phyloP scores from a whole-genome alignment of 2,888 invertebrate species.

The Deroplatys truncata region DNA sequence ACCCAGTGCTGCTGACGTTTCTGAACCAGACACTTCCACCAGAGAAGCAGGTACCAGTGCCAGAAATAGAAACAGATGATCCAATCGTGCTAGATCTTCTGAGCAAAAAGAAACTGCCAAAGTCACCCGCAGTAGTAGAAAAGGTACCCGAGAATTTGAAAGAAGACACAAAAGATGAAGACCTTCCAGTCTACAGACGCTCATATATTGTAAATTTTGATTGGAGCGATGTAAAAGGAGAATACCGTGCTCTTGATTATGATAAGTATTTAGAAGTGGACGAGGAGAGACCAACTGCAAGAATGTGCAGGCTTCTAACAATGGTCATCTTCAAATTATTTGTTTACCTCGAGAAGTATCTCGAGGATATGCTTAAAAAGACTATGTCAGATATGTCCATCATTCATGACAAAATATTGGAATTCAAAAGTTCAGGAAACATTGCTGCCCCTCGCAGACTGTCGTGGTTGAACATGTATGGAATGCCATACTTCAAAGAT shows the following conservation, averaged over 20 bases:
- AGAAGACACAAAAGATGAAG: background rate
- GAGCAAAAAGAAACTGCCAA: too few species aligned
- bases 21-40: too few species aligned
- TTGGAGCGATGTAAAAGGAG: background rate
- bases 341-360: background rate
- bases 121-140: too few species aligned
- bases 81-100: too few species aligned
- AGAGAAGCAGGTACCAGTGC: too few species aligned
- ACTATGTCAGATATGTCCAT: background rate
- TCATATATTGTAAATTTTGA: background rate
- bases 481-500: conserved; percentile 6
- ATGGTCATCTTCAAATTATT: background rate
- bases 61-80: too few species aligned
- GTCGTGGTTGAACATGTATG: background rate
- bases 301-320: background rate
- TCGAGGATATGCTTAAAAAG: background rate
- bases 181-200: background rate
- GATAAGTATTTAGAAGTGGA: background rate
- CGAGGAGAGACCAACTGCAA: background rate
- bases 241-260: background rate
- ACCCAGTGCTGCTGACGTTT: too few species aligned
- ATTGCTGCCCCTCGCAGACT: background rate
- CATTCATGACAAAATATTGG: background rate
- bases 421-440: background rate
- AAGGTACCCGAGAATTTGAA: too few species aligned